phyloP scores from a whole-genome alignment of 1,140 invertebrate species.

The Zaprionus kolodkinae region DNA sequence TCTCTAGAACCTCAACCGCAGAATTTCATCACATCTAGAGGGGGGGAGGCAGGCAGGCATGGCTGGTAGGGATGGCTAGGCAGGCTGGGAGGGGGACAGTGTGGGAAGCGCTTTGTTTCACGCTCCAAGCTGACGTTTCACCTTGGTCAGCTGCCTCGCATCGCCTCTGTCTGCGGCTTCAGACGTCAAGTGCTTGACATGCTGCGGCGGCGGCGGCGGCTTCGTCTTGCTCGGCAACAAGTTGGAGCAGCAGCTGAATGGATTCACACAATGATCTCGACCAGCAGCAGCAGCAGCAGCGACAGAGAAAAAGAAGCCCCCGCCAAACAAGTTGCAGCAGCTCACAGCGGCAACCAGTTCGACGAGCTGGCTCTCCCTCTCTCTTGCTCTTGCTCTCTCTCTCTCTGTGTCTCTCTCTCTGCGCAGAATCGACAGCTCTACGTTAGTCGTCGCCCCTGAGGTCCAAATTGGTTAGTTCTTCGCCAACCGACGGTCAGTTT shows the following conservation, averaged over 20 bases:
- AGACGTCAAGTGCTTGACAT: conserved; percentile 74
- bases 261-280: conserved; percentile 57
- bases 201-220: conserved; percentile 9
- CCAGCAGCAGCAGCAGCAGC: neutral
- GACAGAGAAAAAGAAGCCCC: conserved; percentile 28
- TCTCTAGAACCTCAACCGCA: conserved; percentile 39
- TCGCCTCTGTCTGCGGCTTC: conserved; percentile 35
- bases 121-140: conserved; percentile 47
- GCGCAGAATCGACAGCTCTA: conserved; percentile 43
- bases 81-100: neutral
- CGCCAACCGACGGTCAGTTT: conserved; percentile 81
- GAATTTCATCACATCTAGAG: conserved; percentile 38
- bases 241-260: conserved; percentile 42
- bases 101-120: conserved; percentile 19
- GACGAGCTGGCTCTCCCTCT: conserved; percentile 39
- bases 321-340: conserved; percentile 53
- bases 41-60: neutral
- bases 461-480: conserved; percentile 81
- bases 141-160: conserved; percentile 56
- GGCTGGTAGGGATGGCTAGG: too few species aligned
- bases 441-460: conserved; percentile 63
- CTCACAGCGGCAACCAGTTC: conserved; percentile 48
- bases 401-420: conserved; percentile 6
- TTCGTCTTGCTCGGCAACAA: conserved; percentile 35
- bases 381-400: conserved; percentile 24